These are phyloP conservation scores for Acleris emargana DNA, from an alignment of 2,888 invertebrate species.

Conservation along the genomic window DNA sequence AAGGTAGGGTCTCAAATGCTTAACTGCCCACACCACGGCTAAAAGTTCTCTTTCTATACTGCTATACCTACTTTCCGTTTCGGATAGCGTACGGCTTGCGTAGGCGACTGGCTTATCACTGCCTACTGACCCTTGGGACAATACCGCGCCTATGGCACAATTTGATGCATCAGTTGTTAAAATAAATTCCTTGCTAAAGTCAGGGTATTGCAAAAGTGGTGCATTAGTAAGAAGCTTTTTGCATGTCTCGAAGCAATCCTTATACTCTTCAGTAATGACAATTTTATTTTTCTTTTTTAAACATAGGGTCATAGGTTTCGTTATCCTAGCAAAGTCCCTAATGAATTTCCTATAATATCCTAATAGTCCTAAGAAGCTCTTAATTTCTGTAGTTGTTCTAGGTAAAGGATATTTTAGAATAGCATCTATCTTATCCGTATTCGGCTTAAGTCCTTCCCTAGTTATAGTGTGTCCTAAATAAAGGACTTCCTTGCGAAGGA, in stretches of 20 bases:
- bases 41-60: slow-evolving; percentile 34
- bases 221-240: slow-evolving; percentile 43
- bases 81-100: not conserved
- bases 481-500: slow-evolving; percentile 40
- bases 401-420: slow-evolving; percentile 45
- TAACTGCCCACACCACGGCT: slow-evolving; percentile 30
- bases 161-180: slow-evolving; percentile 8
- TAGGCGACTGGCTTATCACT: slow-evolving; percentile 25
- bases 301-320: slow-evolving; percentile 20
- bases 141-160: slow-evolving; percentile 33
- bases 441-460: slow-evolving; percentile 33
- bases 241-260: slow-evolving; percentile 37
- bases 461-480: slow-evolving; percentile 42
- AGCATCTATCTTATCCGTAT: slow-evolving; percentile 39
- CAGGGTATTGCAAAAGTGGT: slow-evolving; percentile 52
- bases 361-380: slow-evolving; percentile 51
- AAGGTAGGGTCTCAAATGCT: slow-evolving; percentile 34
- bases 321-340: not conserved
- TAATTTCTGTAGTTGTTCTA: slow-evolving; percentile 43
- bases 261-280: slow-evolving; percentile 37
- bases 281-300: slow-evolving; percentile 38
- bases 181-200: slow-evolving; percentile 43
- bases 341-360: too few species aligned
- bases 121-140: slow-evolving; percentile 37
- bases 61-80: slow-evolving; percentile 28